Conservation (phyloP, 1,140 invertebrate species). For the Drosophila orena region DNA sequence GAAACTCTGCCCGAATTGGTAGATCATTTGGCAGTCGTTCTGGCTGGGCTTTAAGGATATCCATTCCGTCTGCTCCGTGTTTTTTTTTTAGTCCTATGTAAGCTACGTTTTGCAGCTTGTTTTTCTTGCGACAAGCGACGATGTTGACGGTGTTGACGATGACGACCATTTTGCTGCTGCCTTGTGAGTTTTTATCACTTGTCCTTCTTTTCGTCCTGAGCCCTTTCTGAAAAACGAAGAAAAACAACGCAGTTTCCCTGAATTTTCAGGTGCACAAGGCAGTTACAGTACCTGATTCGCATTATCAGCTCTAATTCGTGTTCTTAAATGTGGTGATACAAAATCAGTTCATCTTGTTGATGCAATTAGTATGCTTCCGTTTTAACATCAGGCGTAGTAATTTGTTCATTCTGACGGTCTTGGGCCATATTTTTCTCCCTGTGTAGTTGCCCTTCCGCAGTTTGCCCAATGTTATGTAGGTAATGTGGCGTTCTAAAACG, state of each 20-base stretch:
- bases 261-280: too few relatives aligned
- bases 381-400: neutral
- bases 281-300: too few relatives aligned
- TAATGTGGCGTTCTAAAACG: conserved; percentile 78
- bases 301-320: too few relatives aligned
- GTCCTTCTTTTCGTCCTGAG: neutral
- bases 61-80: neutral
- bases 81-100: conserved; percentile 1
- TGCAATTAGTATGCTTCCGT: too few relatives aligned
- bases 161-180: conserved; percentile 58
- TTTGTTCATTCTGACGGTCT: too few relatives aligned
- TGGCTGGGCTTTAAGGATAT: conserved; percentile 1
- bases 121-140: conserved; percentile 48
- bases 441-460: neutral
- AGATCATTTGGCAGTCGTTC: conserved; percentile 13
- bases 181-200: conserved; percentile 46
- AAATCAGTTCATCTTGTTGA: too few relatives aligned
- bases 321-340: too few relatives aligned
- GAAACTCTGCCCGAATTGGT: neutral
- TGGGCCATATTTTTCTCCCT: neutral
- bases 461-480: conserved; percentile 66
- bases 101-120: conserved; percentile 19
- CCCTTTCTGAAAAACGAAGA: neutral
- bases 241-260: neutral
- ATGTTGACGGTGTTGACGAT: conserved; percentile 54